Base-by-base conservation (phyloP, 2,113 vertebrate species). In the Australoheros scitulus region DNA sequence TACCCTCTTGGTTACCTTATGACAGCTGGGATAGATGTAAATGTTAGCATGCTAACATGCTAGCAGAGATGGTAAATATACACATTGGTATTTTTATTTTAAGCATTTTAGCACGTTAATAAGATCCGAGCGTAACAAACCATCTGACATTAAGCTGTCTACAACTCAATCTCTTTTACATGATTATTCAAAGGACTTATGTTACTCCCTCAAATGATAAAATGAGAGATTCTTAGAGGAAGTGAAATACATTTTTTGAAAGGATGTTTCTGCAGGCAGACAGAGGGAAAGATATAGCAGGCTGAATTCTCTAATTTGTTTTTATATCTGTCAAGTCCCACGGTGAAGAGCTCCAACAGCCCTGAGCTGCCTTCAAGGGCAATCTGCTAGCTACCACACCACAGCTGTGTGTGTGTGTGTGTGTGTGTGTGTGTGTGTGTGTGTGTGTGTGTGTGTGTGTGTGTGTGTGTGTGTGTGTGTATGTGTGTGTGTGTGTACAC, bases 311-410 rank as follows among this genome's bases (percentile, higher is more conserved):
- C 76, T 36, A 72, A 70, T 64, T 72, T 81, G 50, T 85, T 81
- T 87, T 87, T 80, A n/a, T 85, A 82, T 83, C 76, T 15, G 11
- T 80, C 70, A 70, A 82, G 77, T 81, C 79, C 64, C 76, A 82
- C 78, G 80, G 81, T 84, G 85, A 84, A 81, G 76, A 77, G 64
- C 72, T 83, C 63, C 55, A 79, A 58, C 76, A 77, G 83, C 83
- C 83, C 79, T 61, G 77, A 89, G 85, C 87, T 81, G 90, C 81
- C 87, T 90, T 80, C 82, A 91, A 87, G 88, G 86, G 63, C 77
- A 87, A 79, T 91, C 72, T 84, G 76, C 85, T 70, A 55, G 77
- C 61, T 77, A 78, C 82, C 7, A 24, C 79, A 72, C 56, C 65
- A 63, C 68, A 55, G 22, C 47, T 68, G 1, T 52, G 47, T 8